Conservation (phyloP, 92 coral and sea anemone species). For the Epizoanthus fatuus region DNA sequence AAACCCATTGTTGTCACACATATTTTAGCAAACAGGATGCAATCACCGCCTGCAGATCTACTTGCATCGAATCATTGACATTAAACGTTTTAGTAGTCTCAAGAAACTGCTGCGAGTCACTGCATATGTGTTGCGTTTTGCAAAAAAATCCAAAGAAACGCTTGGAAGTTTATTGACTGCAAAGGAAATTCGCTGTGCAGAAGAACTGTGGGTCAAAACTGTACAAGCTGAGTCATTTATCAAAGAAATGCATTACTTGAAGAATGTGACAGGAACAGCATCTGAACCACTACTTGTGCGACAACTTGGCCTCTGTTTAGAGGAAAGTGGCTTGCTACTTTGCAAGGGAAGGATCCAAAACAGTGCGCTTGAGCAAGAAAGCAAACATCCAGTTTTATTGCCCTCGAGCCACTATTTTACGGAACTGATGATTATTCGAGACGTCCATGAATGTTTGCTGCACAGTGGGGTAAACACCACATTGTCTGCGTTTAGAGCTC, state of each 20-base stretch:
- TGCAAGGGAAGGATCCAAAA: slow-evolving; percentile 75
- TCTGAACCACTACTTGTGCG: slow-evolving; percentile 12
- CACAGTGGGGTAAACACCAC: slow-evolving; percentile 67
- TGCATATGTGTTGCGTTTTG: not conserved
- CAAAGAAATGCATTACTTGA: no score
- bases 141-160: no score
- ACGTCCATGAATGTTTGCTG: slow-evolving; percentile 50
- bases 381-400: slow-evolving; percentile 53
- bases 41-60: not conserved
- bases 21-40: slow-evolving; percentile 12
- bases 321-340: slow-evolving; percentile 47
- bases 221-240: no score
- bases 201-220: no score
- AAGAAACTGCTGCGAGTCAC: slow-evolving; percentile 57
- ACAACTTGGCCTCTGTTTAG: slow-evolving; percentile 59
- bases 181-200: no score
- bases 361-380: slow-evolving; percentile 38
- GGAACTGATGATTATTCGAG: slow-evolving; percentile 36
- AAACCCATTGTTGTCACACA: no score
- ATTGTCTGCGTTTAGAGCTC: slow-evolving; percentile 57
- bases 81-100: slow-evolving; percentile 26
- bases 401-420: slow-evolving; percentile 61
- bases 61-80: slow-evolving; percentile 42
- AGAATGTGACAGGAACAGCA: no score
- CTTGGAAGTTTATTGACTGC: no score